Evolutionary conservation across 2,888 invertebrate species (phyloP).

Genomic region (Calliopum simillimum): DNA sequence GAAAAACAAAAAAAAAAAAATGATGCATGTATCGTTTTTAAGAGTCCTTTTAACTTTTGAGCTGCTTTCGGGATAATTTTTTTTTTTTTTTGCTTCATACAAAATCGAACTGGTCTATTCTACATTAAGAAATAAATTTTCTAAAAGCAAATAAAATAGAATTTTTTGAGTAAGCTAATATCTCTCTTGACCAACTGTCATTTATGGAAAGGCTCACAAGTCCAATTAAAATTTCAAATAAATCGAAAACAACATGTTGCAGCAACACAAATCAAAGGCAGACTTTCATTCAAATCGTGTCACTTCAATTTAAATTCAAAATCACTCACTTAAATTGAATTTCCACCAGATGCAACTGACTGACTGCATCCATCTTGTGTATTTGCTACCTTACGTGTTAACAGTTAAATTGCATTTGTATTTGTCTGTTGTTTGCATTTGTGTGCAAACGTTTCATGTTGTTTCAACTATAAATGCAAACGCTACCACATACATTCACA

Average conservation of each 20-base stretch:
- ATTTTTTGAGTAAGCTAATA: too few species aligned
- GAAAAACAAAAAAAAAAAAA: too few species aligned
- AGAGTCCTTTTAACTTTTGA: too few species aligned
- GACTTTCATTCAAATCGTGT: neutral
- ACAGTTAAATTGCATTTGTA: neutral
- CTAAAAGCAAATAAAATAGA: too few species aligned
- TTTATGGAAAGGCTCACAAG: too few species aligned
- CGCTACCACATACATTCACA: too few species aligned
- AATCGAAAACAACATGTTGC: constrained; percentile 8
- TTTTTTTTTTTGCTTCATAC: too few species aligned
- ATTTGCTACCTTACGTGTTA: neutral
- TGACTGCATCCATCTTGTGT: neutral
- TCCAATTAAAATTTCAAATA: constrained; percentile 5
- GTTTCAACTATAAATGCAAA: neutral
- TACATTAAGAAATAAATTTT: too few species aligned
- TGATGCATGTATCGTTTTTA: too few species aligned
- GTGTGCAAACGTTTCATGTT: neutral
- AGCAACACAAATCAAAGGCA: neutral
- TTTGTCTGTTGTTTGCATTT: neutral
- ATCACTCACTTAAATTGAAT: neutral
- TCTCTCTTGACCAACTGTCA: too few species aligned
- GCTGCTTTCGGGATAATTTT: too few species aligned
- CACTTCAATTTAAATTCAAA: neutral
- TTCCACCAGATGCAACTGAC: neutral
- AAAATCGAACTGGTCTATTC: too few species aligned